phyloP scores from a whole-genome alignment of 2,888 invertebrate species.

The Amphiduros pacificus region DNA sequence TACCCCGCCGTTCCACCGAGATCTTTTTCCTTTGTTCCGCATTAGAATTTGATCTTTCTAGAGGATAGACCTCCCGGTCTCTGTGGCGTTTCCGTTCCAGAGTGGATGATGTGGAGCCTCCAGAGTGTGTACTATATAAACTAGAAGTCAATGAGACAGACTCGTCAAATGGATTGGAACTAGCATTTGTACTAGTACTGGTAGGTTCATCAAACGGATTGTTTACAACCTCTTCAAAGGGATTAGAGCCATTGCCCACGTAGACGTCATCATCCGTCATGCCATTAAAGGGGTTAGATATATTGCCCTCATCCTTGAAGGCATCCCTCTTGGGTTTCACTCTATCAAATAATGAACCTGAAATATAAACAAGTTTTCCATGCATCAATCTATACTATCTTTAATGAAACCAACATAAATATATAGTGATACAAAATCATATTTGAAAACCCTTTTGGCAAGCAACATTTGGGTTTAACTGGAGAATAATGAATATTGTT shows the following conservation, averaged over 20 bases:
- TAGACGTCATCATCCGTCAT: background rate
- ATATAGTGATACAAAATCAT: too few relatives aligned
- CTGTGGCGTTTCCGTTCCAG: background rate
- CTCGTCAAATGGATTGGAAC: slow-evolving; percentile 17
- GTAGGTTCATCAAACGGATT: slow-evolving; percentile 17
- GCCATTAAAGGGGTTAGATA: slow-evolving; percentile 6
- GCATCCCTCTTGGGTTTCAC: too few relatives aligned
- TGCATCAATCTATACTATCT: too few relatives aligned
- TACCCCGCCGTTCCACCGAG: background rate
- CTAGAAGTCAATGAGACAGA: background rate
- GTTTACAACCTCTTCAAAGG: background rate
- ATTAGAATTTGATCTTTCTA: background rate
- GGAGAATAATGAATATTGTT: too few relatives aligned
- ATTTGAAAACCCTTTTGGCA: too few relatives aligned
- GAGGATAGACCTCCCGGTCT: too few relatives aligned
- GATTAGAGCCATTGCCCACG: too few relatives aligned
- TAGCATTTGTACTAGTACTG: too few relatives aligned
- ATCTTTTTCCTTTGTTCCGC: background rate
- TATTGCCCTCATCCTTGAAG: too few relatives aligned
- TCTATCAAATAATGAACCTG: slow-evolving; percentile 1
- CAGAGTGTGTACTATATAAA: slow-evolving; percentile 8
- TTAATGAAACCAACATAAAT: too few relatives aligned
- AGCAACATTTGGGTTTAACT: too few relatives aligned
- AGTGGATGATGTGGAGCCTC: slow-evolving; percentile 3
- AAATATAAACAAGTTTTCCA: too few relatives aligned